Evolutionary conservation across 2,888 invertebrate genomes (phyloP), one percentile per base, ranked within the genome.

Genomic region (Mellilla xanthometata): DNA sequence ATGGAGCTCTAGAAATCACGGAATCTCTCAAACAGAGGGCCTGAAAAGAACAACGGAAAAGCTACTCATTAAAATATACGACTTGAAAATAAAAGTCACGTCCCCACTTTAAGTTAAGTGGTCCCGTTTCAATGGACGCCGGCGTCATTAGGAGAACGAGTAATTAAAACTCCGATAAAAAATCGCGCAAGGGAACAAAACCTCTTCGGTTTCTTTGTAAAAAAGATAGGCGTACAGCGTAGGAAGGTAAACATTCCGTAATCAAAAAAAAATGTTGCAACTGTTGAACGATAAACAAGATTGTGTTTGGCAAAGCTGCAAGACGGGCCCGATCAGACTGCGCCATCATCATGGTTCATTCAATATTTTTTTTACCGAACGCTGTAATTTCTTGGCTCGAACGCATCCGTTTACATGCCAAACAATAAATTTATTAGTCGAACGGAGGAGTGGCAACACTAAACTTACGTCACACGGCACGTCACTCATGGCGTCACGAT

Each of bases 351-450:
- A 60, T 72, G 70, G 75, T 86, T 88, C 87, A 88, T 89, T 89
- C 89, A 90, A 88, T 87, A 86, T 84, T 85, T 87, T 88, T 86
- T 85, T 84, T 82, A 74, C 82, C 81, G 81, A 87, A 87, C 85
- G 72, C 76, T 82, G 86, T 86, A 86, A 86, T 88, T 89, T 89
- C 87, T 87, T 89, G 87, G 89, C 88, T 85, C 87, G 77, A 86
- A 88, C 87, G 83, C 87, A 84, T 87, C 86, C 85, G 89, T 86
- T 85, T 87, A 87, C 88, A 88, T 87, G 89, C 89, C 89, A 89
- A 88, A 89, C 89, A 87, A 88, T 89, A 89, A 88, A 89, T 88
- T 88, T 87, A 88, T 89, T 88, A 82, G 86, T 69, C 78, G 69
- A 76, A 76, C 78, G 86, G 83, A 84, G 88, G 88, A 87, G 88